Percentiles rank a stretch among this genome's conserved stretches.
Conservation (phyloP, 2,797 vertebrate species). For the Neoniphon sammara region DNA sequence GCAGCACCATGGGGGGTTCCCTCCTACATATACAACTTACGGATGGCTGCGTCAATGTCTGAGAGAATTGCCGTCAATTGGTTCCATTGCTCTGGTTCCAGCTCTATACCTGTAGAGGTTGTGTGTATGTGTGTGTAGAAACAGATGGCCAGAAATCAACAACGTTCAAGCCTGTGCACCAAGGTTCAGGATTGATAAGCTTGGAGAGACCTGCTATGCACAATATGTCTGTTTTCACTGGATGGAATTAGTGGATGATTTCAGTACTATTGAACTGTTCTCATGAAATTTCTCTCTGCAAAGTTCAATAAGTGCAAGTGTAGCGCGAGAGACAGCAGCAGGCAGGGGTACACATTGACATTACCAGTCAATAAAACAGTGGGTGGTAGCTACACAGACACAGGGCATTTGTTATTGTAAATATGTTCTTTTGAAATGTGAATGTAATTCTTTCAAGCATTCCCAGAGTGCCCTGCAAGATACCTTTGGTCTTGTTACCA, state of each 20-base stretch:
- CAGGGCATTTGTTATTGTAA: constrained; percentile 57
- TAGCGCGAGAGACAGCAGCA: constrained; percentile 53
- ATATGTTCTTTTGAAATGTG: constrained; percentile 69
- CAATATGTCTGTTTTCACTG: constrained; percentile 46
- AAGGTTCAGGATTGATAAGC: constrained; percentile 32
- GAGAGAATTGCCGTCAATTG: constrained; percentile 61
- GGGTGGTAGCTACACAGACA: constrained; percentile 62
- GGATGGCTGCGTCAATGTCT: constrained; percentile 56
- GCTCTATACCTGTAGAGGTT: constrained; percentile 39
- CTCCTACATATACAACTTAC: constrained; percentile 56
- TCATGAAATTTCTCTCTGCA: constrained; percentile 64
- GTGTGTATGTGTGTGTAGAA: not conserved
- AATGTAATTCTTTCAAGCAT: constrained; percentile 64
- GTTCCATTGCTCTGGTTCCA: constrained; percentile 59
- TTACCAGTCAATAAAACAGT: constrained; percentile 67
- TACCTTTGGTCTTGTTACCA: constrained; percentile 42
- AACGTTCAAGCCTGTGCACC: not conserved
- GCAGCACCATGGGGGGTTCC: constrained; percentile 50
- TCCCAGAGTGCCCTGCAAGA: constrained; percentile 52
- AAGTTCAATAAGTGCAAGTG: constrained; percentile 65
- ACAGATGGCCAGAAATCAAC: not conserved
- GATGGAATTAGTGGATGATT: constrained; percentile 39
- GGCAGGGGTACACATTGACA: constrained; percentile 67
- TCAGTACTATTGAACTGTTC: constrained; percentile 62
- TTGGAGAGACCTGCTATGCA: constrained; percentile 15